Percentiles rank a stretch among this genome's conserved stretches.
phyloP scores from a whole-genome alignment of 2,888 invertebrate species.

The Oscheius sp. region DNA sequence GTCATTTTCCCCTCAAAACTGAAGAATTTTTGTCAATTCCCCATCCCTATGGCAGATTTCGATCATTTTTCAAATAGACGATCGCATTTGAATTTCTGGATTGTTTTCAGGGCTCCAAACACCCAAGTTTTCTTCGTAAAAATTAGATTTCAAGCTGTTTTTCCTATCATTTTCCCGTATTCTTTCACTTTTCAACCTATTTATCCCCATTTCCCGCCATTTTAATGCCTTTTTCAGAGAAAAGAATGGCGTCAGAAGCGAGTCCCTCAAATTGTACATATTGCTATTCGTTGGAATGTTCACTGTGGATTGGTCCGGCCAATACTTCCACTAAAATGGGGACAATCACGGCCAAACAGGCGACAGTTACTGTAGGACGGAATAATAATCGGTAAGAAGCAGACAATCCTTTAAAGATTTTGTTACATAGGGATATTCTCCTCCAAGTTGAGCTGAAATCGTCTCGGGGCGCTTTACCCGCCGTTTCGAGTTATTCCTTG shows the following conservation, averaged over 20 bases:
- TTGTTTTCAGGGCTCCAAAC: too few species aligned
- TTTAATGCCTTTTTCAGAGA: not conserved
- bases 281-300: conserved; percentile 58
- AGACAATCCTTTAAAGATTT: not conserved
- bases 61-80: too few species aligned
- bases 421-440: conserved; percentile 45
- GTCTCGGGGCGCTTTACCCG: conserved; percentile 40
- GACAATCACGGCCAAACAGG: conserved; percentile 51
- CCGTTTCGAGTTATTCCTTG: conserved; percentile 45
- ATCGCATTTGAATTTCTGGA: too few species aligned
- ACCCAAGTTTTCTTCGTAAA: too few species aligned
- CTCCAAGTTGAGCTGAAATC: conserved; percentile 51
- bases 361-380: conserved; percentile 56
- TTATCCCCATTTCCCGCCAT: too few species aligned
- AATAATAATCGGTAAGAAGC: conserved; percentile 48
- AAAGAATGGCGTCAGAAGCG: conserved; percentile 15
- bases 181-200: too few species aligned
- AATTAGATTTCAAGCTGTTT: too few species aligned
- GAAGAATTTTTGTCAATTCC: too few species aligned
- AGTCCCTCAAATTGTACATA: conserved; percentile 56
- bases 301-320: conserved; percentile 47
- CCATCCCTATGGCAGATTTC: too few species aligned
- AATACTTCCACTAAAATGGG: conserved; percentile 40
- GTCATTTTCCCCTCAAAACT: too few species aligned
- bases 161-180: too few species aligned